Evolutionary conservation across 1,140 invertebrate species (phyloP).

Genomic region (Brachionus asplanchnoidis): DNA sequence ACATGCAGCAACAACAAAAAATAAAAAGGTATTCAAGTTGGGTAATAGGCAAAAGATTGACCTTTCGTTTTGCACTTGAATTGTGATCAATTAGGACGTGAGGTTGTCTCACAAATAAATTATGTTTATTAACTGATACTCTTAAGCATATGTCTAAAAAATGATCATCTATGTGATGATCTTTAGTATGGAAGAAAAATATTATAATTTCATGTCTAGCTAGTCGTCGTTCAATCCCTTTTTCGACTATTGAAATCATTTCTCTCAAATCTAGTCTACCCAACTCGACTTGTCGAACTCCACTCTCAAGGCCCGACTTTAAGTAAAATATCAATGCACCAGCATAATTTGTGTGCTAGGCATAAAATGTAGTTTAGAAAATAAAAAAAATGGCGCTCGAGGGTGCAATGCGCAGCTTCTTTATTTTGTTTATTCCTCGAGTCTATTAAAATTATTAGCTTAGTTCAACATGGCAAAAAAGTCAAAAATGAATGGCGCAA

Average conservation of each 20-base stretch:
- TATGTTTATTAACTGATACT: slow-evolving; percentile 11
- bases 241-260: neutral
- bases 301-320: no score
- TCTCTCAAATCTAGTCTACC: neutral
- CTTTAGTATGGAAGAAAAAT: neutral
- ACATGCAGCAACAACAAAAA: neutral
- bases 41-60: neutral
- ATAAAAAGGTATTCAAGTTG: neutral
- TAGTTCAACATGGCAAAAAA: no score
- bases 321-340: no score
- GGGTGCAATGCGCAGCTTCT: neutral
- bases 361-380: neutral
- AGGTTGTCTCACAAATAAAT: neutral
- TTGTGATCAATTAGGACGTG: neutral
- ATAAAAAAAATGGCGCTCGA: neutral
- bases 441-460: no score
- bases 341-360: neutral
- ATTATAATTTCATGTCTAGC: neutral
- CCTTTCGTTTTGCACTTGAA: neutral
- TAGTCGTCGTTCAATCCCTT: neutral
- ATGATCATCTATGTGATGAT: slow-evolving; percentile 8
- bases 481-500: no score
- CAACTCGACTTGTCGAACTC: neutral
- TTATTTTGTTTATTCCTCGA: no score
- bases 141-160: neutral